Conservation (phyloP, 2,113 vertebrate genomes). For the Chaetorhynchus papuensis region DNA sequence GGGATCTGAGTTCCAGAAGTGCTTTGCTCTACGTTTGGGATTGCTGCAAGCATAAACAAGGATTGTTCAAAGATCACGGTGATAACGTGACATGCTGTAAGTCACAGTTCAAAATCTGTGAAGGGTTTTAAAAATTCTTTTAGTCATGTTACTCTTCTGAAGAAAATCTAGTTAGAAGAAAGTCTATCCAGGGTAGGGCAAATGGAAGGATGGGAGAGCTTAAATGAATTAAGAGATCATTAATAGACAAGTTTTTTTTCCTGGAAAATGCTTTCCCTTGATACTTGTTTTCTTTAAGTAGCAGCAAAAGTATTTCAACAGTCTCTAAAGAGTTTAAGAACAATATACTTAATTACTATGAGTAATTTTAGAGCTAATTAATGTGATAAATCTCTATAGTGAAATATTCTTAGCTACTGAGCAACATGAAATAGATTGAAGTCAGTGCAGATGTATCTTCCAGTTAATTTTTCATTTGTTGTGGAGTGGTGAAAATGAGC, state of each 20-base stretch:
- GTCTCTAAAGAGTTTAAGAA: conserved; percentile 74
- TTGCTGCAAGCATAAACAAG: neutral
- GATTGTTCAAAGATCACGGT: neutral
- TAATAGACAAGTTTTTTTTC: neutral
- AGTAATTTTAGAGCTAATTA: conserved; percentile 75
- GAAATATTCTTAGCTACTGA: conserved; percentile 70
- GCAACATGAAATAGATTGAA: conserved; percentile 52
- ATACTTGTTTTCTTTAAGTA: conserved; percentile 66
- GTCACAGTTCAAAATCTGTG: neutral
- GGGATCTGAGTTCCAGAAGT: neutral
- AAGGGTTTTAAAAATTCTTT: neutral
- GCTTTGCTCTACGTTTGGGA: neutral
- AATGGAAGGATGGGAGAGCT: neutral
- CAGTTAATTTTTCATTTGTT: neutral
- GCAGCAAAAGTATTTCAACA: conserved; percentile 65
- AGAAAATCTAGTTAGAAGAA: neutral
- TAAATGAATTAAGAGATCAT: neutral
- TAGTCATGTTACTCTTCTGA: neutral
- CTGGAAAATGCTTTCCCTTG: neutral
- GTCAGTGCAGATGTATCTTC: neutral
- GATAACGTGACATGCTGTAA: neutral
- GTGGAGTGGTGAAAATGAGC: neutral
- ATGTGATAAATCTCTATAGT: conserved; percentile 73
- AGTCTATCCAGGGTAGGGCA: neutral
- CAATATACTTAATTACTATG: conserved; percentile 76